phyloP scores from a whole-genome alignment of 2,113 vertebrate genomes.

The Cochlearius cochlearius region DNA sequence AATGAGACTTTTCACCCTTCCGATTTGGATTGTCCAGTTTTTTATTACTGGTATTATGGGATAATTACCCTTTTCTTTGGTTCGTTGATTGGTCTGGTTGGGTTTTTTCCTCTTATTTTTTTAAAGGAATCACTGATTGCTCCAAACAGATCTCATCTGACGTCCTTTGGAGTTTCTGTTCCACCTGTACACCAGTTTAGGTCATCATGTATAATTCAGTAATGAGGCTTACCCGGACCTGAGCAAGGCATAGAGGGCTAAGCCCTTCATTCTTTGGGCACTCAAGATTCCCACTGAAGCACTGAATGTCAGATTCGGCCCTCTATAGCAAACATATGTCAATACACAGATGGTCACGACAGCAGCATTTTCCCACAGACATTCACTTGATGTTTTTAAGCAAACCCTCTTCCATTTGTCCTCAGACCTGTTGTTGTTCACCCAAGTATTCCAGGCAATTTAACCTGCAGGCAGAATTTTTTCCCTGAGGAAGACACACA shows the following conservation, averaged over 20 bases:
- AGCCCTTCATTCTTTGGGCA: neutral
- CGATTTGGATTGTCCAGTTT: neutral
- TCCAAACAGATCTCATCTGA: neutral
- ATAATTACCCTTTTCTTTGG: neutral
- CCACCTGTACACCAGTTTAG: neutral
- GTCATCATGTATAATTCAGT: neutral
- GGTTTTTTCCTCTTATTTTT: neutral
- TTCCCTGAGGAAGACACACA: neutral
- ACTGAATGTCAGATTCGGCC: neutral
- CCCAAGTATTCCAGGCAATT: slow-evolving; percentile 39
- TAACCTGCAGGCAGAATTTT: neutral
- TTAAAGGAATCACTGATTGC: neutral
- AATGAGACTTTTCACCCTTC: slow-evolving; percentile 14
- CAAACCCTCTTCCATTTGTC: neutral
- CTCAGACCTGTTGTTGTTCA: slow-evolving; percentile 20
- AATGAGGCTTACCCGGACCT: neutral
- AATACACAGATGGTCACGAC: slow-evolving; percentile 35
- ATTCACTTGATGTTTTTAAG: neutral
- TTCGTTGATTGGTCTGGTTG: neutral
- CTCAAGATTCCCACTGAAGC: neutral
- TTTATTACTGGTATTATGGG: neutral
- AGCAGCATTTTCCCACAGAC: slow-evolving; percentile 38
- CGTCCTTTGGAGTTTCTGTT: neutral
- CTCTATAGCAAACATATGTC: slow-evolving; percentile 30
- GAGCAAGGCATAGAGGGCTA: neutral